A percentile compares a stretch with the other conserved stretches of the same genome.
Evolutionary conservation across 1,140 invertebrate species (phyloP).

Genomic region (Phymorhynchus buccinoides): DNA sequence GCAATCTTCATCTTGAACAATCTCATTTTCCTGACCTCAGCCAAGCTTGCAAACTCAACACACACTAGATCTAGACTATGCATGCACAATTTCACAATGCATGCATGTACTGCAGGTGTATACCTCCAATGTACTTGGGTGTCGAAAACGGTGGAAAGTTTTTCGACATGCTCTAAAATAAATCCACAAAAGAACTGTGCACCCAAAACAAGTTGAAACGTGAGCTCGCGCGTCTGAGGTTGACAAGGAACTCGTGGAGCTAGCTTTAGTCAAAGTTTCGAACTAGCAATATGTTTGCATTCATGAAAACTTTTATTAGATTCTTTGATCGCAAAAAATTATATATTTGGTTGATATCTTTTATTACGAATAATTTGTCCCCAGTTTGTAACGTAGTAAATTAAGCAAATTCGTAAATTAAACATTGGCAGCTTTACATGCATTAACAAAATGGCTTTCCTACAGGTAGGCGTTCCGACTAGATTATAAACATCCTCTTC

Average conservation of each 20-base stretch:
- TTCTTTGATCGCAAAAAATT: not conserved
- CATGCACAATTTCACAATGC: not conserved
- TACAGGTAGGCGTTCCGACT: conserved; percentile 61
- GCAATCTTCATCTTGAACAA: no score
- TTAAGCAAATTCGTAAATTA: not conserved
- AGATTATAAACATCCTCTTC: not conserved
- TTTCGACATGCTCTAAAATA: conserved; percentile 55
- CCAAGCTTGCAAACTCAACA: conserved; percentile 9
- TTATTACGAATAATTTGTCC: no score
- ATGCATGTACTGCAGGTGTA: conserved; percentile 29
- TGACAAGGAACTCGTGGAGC: conserved; percentile 14
- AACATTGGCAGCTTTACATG: not conserved
- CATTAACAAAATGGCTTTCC: conserved; percentile 55
- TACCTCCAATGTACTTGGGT: conserved; percentile 53
- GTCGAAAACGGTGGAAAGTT: conserved; percentile 54
- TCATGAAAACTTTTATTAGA: not conserved
- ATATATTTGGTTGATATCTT: not conserved
- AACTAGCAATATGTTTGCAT: not conserved
- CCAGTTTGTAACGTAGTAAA: no score
- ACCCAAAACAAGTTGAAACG: conserved; percentile 53
- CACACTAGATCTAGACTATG: no score
- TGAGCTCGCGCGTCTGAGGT: conserved; percentile 35
- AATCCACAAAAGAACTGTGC: not conserved
- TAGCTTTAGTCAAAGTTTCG: not conserved
- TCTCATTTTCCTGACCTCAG: no score